Evolutionary conservation across 1,140 invertebrate species (phyloP), one percentile per base, ranked within the genome.

Genomic region (Dryas iulia): DNA sequence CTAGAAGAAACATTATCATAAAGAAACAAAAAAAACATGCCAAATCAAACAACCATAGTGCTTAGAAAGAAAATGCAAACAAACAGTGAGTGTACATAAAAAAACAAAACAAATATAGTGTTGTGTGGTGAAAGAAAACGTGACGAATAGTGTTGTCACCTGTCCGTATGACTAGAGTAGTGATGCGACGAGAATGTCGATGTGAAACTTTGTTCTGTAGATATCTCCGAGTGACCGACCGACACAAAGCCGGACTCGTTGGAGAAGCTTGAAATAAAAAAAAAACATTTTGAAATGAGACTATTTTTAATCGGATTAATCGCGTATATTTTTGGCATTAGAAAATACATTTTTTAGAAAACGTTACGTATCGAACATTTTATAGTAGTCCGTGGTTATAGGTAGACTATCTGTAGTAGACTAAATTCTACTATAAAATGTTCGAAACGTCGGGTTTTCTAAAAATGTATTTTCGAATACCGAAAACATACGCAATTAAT

Each of bases 211-310:
- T 91, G 89, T 57, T 91, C 89, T 14, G 86, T 86, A 0, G 87
- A 86, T 60, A 91, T 83, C 77, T 89, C 82, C 47, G 82, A 77
- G 71, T 90, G 84, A 10, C 95, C 94, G 92, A 96, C 94, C 2
- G 95, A 96, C 57, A 95, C 94, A 83, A 96, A 96, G 68, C 96
- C 96, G 64, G 94, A 95, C 82, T 94, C 93, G 59, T 93, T 94
- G 61, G 91, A 92, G 78, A 92, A 92, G 66, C 91, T 92, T 66
- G 52, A 54, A 77, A 77, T 53, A 74, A 59, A 73, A 59, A 62
- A 58, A 65, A 35, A 24, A n/a, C n/a, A n/a, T n/a, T n/a, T n/a
- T n/a, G n/a, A n/a, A n/a, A n/a, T n/a, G n/a, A n/a, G n/a, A n/a
- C n/a, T n/a, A n/a, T n/a, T n/a, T n/a, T n/a, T n/a, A n/a, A n/a